Percentiles rank a stretch among this genome's conserved stretches.
These are phyloP conservation scores for Bubo scandiacus DNA, from an alignment of 2,113 vertebrate species.

Conservation along the genomic window DNA sequence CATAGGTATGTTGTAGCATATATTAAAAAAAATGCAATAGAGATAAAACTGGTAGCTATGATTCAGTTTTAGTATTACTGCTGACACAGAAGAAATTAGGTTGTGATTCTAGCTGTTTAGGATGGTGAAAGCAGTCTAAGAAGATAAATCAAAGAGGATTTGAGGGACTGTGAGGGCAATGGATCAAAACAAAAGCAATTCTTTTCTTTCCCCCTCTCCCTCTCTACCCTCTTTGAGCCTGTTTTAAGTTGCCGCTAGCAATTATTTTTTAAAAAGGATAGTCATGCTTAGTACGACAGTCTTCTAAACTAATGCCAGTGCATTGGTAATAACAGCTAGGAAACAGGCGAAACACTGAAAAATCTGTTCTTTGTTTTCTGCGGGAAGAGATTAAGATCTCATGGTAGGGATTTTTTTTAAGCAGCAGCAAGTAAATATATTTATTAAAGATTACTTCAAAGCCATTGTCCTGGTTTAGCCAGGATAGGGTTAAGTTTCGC, in stretches of 20 bases:
- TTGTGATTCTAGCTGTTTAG: neutral
- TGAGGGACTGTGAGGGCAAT: neutral
- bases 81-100: neutral
- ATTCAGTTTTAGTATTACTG: neutral
- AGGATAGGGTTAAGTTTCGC: too few species aligned
- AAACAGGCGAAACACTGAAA: neutral
- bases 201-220: neutral
- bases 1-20: neutral
- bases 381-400: neutral
- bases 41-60: neutral
- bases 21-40: neutral
- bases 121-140: neutral
- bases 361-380: slow-evolving; percentile 42
- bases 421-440: neutral
- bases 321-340: slow-evolving; percentile 11
- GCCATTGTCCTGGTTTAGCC: too few species aligned
- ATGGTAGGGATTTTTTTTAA: slow-evolving; percentile 1
- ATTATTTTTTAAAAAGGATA: slow-evolving; percentile 26
- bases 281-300: neutral
- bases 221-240: neutral
- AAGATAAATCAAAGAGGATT: slow-evolving; percentile 18
- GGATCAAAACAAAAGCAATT: slow-evolving; percentile 43
- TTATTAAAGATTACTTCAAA: slow-evolving; percentile 1
- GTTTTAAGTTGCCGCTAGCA: neutral
- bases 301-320: slow-evolving; percentile 45